Base-by-base conservation (phyloP, 2,888 invertebrate genomes). In the Mamestra brassicae region DNA sequence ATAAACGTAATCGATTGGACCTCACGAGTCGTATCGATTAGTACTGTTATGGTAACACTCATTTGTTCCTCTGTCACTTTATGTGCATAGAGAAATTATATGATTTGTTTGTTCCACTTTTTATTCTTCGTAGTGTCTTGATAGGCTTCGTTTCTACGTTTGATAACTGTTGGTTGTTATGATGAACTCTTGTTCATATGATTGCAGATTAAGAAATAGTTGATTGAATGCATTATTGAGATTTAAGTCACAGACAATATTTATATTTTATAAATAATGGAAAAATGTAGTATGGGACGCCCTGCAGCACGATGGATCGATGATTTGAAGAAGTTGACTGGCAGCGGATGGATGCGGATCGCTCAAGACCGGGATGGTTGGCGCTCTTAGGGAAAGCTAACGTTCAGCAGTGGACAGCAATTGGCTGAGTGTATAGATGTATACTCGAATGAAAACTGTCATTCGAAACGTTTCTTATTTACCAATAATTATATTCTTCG, bases 21-120 rank as follows among this genome's bases (percentile, higher is more conserved):
- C 87, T 88, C 89, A 88, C 84, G 84, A 86, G 88, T 83, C 73
- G 77, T 81, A 85, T 80, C 83, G 80, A 83, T 83, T 86, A 80
- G 76, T 80, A 76, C 86, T 83, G 81, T 85, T 86, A 83, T 82
- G 83, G 85, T 85, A 86, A 87, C 84, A 82, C 83, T 87, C 78
- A 87, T 87, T 86, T 84, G 81, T 88, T 76, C 50, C 26, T 68
- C 74, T 85, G 78, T 84, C 81, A 80, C 80, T 84, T 80, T 84
- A 68, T 81, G 81, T 80, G 81, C 57, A 77, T 62, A 73, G 67
- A 65, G 63, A 84, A 84, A 71, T 71, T 80, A 54, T 84, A 82
- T 64, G 52, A 73, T 76, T 82, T 81, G 71, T 80, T 68, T 80
- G 84, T 61, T 57, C 70, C 54, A 65, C 57, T 72, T 80, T 70